Evolutionary conservation across 23 tunicate species (phyloP).

Genomic region (Botrylloides violaceus): DNA sequence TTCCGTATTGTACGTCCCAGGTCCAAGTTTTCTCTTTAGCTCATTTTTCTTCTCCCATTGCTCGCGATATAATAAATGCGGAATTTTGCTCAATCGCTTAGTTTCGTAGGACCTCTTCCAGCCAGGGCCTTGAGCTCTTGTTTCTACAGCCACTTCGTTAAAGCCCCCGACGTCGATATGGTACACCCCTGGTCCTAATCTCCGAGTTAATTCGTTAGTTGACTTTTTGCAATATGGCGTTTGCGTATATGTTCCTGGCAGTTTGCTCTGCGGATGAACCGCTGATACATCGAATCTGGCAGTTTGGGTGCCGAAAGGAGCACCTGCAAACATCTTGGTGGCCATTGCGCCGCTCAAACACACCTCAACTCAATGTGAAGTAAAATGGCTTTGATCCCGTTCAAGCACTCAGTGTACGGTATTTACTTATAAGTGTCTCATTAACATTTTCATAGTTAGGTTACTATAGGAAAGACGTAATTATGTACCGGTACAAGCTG

Average conservation of each 20-base stretch:
- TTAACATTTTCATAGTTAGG: no score
- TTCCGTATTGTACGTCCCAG: slow-evolving; percentile 72
- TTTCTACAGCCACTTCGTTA: slow-evolving; percentile 32
- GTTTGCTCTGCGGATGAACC: slow-evolving; percentile 85
- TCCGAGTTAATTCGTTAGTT: slow-evolving; percentile 46
- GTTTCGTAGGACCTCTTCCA: slow-evolving; percentile 83
- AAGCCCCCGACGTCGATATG: slow-evolving; percentile 60
- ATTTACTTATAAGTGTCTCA: no score
- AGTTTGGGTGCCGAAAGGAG: slow-evolving; percentile 92
- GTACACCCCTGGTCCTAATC: slow-evolving; percentile 79
- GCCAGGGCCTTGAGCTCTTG: slow-evolving; percentile 80
- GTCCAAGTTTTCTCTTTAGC: slow-evolving; percentile 48
- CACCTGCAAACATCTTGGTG: slow-evolving; percentile 56
- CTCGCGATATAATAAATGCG: slow-evolving; percentile 85
- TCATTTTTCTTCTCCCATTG: slow-evolving; percentile 73
- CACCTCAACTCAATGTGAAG: no score
- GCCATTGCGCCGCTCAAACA: no score
- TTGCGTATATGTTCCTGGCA: slow-evolving; percentile 84
- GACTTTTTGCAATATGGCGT: slow-evolving; percentile 78
- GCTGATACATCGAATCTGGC: slow-evolving; percentile 88
- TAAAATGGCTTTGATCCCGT: no score
- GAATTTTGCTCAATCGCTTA: slow-evolving; percentile 46
- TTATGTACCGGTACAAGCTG: no score
- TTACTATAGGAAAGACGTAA: no score
- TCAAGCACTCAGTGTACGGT: no score